Evolutionary conservation across 1,140 invertebrate species (phyloP), one percentile per base, ranked within the genome.

Genomic region (Achatina immaculata): DNA sequence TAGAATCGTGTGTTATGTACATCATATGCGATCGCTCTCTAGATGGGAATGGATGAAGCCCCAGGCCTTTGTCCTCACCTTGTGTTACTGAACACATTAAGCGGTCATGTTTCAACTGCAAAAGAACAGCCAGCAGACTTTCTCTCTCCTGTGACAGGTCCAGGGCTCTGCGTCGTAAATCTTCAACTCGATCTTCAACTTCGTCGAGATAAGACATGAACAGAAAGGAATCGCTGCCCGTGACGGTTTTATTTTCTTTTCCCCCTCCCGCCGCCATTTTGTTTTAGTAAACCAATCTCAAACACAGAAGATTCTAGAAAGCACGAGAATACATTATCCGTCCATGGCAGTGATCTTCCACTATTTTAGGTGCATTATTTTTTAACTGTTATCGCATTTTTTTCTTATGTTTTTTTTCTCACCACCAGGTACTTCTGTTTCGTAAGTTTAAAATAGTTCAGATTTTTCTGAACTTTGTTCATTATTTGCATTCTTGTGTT

Each of bases 121-220:
- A 74, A 11, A 74, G 72, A 28, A 74, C 24, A 9, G 42, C 51
- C 11, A 74, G 19, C 24, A 74, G 48, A 43, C n/a, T 74, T 28
- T 74, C 45, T 51, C 28, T 74, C n/a, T 51, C 72, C 31, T 72
- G 69, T 45, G 38, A 21, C 11, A 72, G 43, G 4, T 19, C 21
- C 24, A 42, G 6, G 4, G 69, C 69, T 43, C 28, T 42, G 7
- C 69, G 36, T 40, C 42, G 42, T n/a, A 72, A 19, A 38, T 74
- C 42, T 36, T 74, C 72, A 48, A 51, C 24, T 24, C 72, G 11
- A 36, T 48, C 72, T 2, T 51, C 72, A 74, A 74, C 28, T 48
- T 51, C 31, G 42, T 72, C 69, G 1, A 72, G 24, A 72, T 72
- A 72, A 31, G 36, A 42, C 42, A 3, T 28, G 11, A 74, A 34